A percentile compares a stretch with the other conserved stretches of the same genome.
These are phyloP conservation scores for Triplophysa rosa DNA, from an alignment of 2,113 vertebrate genomes.

Conservation along the genomic window DNA sequence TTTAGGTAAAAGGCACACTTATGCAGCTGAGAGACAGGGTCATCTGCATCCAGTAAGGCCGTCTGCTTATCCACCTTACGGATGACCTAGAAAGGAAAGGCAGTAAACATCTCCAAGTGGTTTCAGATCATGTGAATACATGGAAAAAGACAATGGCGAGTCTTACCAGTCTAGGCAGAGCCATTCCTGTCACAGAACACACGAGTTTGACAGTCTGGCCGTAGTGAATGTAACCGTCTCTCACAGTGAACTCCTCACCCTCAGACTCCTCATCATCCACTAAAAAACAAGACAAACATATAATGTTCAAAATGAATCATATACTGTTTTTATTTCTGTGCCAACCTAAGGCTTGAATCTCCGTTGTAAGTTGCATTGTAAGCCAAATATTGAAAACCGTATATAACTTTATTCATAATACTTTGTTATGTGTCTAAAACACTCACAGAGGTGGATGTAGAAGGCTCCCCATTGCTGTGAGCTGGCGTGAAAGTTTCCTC, in stretches of 20 bases:
- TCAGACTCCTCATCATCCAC: constrained; percentile 99
- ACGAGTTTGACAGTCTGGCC: constrained; percentile 98
- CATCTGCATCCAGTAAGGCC: constrained; percentile 94
- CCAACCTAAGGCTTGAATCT: too few species aligned
- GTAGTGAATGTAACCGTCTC: constrained; percentile 98
- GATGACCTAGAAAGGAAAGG: constrained; percentile 80
- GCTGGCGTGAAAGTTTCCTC: constrained; percentile 98
- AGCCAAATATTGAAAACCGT: too few species aligned
- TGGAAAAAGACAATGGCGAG: neutral
- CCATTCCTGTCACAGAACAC: constrained; percentile 99
- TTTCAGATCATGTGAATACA: neutral
- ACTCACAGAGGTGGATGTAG: constrained; percentile 97
- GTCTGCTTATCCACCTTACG: constrained; percentile 99
- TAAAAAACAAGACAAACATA: constrained; percentile 59
- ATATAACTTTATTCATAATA: too few species aligned
- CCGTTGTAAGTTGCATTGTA: too few species aligned
- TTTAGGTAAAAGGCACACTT: constrained; percentile 99
- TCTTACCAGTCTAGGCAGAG: constrained; percentile 94
- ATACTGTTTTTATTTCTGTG: too few species aligned
- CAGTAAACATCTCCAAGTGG: too few species aligned
- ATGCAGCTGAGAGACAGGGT: constrained; percentile 98
- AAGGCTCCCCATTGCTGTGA: constrained; percentile 99
- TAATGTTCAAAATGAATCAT: neutral
- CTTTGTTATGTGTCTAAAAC: neutral
- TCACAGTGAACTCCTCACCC: constrained; percentile 98